Conservation (phyloP, 2,113 vertebrate genomes). For the Octodon degus region DNA sequence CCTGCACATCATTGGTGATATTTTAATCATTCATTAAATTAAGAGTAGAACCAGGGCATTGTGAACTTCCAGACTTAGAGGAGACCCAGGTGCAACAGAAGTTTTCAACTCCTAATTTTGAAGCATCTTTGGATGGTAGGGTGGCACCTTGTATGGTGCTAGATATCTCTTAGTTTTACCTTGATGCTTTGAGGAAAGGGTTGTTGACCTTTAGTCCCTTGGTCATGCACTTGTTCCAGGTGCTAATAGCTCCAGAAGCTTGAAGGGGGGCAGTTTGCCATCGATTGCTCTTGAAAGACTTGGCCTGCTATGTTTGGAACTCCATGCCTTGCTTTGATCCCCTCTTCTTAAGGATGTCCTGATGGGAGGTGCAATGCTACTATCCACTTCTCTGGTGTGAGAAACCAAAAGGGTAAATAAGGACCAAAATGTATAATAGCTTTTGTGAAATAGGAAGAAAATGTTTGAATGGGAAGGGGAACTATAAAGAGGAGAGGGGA, state of each 20-base stretch:
- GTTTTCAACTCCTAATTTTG: not conserved
- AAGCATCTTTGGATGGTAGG: not conserved
- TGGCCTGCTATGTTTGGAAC: not conserved
- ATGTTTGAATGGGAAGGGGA: not conserved
- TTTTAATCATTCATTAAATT: not conserved
- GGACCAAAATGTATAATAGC: not conserved
- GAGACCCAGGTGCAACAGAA: not conserved
- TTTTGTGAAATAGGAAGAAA: not conserved
- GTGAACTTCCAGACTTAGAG: not conserved
- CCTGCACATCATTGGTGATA: not conserved
- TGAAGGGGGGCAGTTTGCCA: not conserved
- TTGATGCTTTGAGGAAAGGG: not conserved
- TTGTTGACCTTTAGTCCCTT: not conserved
- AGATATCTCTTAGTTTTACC: constrained; percentile 7
- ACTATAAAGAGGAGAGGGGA: too few relatives aligned
- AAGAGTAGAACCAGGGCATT: not conserved
- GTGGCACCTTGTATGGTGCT: not conserved
- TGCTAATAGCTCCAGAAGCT: not conserved
- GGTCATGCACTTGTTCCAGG: not conserved
- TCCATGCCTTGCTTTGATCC: not conserved
- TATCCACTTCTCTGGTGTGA: not conserved
- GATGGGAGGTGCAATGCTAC: not conserved
- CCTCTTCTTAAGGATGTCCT: not conserved
- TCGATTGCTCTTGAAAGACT: not conserved
- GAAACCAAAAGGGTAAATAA: not conserved